Evolutionary conservation across 2,113 vertebrate species (phyloP), one percentile per base, ranked within the genome.

Genomic region (Catagonus wagneri): DNA sequence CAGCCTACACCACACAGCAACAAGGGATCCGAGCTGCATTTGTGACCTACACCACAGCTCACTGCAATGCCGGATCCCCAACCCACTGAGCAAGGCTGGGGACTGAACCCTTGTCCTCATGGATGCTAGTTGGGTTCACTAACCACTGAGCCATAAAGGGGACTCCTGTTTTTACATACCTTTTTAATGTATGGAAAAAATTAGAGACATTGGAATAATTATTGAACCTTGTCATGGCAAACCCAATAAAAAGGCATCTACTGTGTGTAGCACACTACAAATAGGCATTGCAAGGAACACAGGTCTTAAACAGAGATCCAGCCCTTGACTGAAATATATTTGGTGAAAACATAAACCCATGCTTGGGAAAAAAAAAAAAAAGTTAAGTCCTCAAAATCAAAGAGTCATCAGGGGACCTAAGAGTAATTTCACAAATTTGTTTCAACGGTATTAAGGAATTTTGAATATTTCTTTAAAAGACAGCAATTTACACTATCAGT

Each of bases 341-440:
- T 50, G 12, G 60, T 79, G 36, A 84, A 95, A 63, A 89, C 36
- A 58, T 11, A 93, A 84, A 80, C 19, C 4, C 2, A 58, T 25
- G 68, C 44, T 87, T 20, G 34, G 32, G 1, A 10, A 22, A 13
- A 34, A 34, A 22, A 61, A 80, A n/a, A 68, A 79, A 86, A 83
- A 36, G 50, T 27, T 39, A 80, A 84, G 81, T 66, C 36, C 13
- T 94, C 39, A 27, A 65, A 75, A 32, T 93, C 86, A 79, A 95
- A 96, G 7, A 2, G 32, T 61, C 71, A 34, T 89, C 32, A 58
- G 4, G 23, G 25, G 56, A 75, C 23, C 58, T 52, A 56, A 14
- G 60, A 76, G 89, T 76, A 68, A 68, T 58, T 89, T 96, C 79
- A 66, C 22, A 95, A 81, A 60, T 83, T 79, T 60, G 3, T 71